Conservation (phyloP, 2,797 vertebrate species). For the Lerista edwardsae region DNA sequence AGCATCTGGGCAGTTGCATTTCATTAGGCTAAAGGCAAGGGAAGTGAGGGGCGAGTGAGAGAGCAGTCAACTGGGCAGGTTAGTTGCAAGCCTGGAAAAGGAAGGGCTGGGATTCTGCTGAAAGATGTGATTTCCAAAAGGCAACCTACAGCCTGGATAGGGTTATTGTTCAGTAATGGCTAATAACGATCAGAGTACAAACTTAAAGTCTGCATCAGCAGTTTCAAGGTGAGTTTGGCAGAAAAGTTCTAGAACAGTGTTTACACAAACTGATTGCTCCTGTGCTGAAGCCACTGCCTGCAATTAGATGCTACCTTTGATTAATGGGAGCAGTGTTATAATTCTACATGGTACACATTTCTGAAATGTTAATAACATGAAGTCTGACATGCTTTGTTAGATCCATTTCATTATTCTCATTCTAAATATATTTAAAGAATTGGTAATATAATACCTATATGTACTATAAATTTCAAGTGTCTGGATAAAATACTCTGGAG, state of each 20-base stretch:
- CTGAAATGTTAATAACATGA: background rate
- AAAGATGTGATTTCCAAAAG: constrained; percentile 8
- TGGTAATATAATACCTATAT: background rate
- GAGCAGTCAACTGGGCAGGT: background rate
- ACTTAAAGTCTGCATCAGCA: constrained; percentile 20
- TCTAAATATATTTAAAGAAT: background rate
- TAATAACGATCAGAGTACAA: constrained; percentile 16
- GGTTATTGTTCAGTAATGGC: constrained; percentile 19
- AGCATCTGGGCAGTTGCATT: constrained; percentile 10
- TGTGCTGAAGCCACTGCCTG: background rate
- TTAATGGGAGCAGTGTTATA: constrained; percentile 1
- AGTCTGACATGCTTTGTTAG: background rate
- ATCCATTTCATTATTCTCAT: background rate
- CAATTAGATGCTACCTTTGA: background rate
- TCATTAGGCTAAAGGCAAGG: background rate
- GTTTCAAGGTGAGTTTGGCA: background rate
- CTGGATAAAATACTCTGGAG: background rate
- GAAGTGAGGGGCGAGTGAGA: background rate
- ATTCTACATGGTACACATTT: background rate
- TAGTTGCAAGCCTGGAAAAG: background rate
- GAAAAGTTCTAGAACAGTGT: background rate
- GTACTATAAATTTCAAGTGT: background rate
- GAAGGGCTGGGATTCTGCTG: background rate
- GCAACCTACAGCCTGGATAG: background rate
- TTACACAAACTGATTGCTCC: background rate